Evolutionary conservation across 2,797 vertebrate genomes (phyloP).

Genomic region (Sphaeramia orbicularis): DNA sequence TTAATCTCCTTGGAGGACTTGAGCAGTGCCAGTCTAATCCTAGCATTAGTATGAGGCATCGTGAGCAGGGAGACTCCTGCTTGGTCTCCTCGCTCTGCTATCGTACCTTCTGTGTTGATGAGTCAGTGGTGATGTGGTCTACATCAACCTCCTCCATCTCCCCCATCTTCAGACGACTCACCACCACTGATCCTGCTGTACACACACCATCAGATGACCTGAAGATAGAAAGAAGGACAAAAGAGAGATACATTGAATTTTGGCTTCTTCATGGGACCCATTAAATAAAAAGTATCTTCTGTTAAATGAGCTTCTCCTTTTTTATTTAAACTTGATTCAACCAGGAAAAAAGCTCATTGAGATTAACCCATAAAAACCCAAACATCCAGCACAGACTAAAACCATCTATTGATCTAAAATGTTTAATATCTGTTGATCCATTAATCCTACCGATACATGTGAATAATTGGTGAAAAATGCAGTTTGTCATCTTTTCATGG

Average conservation of each 20-base stretch:
- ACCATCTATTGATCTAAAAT: no score
- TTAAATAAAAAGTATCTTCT: slow-evolving; percentile 29
- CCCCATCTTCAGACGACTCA: slow-evolving; percentile 94
- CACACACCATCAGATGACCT: slow-evolving; percentile 96
- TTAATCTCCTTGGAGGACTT: slow-evolving; percentile 80
- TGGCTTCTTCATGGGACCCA: slow-evolving; percentile 29
- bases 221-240: slow-evolving; percentile 20
- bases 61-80: slow-evolving; percentile 45
- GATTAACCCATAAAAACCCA: no score
- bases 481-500: no score
- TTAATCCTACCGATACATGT: no score
- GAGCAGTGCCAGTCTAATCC: slow-evolving; percentile 77
- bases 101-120: slow-evolving; percentile 91
- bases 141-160: slow-evolving; percentile 92
- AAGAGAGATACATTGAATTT: slow-evolving; percentile 1
- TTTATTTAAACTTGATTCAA: no score
- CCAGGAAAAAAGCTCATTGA: no score
- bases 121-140: slow-evolving; percentile 89
- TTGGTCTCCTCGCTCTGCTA: slow-evolving; percentile 6
- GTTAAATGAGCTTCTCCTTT: slow-evolving; percentile 25
- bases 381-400: no score
- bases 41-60: slow-evolving; percentile 60
- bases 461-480: no score
- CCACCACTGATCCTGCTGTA: slow-evolving; percentile 91
- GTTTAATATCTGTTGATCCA: no score